These are phyloP conservation scores for Papilio dardanus DNA, from an alignment of 1,140 invertebrate genomes.

Conservation along the genomic window DNA sequence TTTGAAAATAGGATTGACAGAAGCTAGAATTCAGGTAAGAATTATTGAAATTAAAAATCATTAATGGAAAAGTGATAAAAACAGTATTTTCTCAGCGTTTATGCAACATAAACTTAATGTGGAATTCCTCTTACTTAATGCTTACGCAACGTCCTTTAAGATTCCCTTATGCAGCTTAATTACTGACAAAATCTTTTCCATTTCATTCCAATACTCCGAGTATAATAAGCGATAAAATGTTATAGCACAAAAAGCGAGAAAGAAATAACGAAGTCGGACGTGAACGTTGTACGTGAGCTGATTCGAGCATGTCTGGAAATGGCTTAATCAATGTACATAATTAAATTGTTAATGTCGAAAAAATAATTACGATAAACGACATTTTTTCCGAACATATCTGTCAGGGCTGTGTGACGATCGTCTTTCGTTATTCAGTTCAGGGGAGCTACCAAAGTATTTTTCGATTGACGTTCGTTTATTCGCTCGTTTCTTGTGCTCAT, in stretches of 20 bases:
- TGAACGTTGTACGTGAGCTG: constrained; percentile 30
- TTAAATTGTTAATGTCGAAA: constrained; percentile 33
- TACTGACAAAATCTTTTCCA: constrained; percentile 33
- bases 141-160: constrained; percentile 28
- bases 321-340: constrained; percentile 39
- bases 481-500: too few species aligned
- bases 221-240: constrained; percentile 37
- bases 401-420: neutral
- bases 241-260: constrained; percentile 28
- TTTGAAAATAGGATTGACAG: constrained; percentile 98
- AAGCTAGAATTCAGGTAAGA: constrained; percentile 98
- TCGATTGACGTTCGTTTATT: too few species aligned
- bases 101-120: neutral
- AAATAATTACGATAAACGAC: constrained; percentile 13
- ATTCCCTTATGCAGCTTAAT: constrained; percentile 20
- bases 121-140: constrained; percentile 14
- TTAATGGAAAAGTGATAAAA: too few species aligned
- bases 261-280: constrained; percentile 31
- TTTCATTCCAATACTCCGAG: constrained; percentile 28
- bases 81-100: neutral
- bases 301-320: constrained; percentile 33
- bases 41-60: too few species aligned
- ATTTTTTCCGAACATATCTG: constrained; percentile 8
- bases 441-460: too few species aligned
- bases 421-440: neutral